Evolutionary conservation across 2,113 vertebrate genomes (phyloP).

Genomic region (Lagopus leucura): DNA sequence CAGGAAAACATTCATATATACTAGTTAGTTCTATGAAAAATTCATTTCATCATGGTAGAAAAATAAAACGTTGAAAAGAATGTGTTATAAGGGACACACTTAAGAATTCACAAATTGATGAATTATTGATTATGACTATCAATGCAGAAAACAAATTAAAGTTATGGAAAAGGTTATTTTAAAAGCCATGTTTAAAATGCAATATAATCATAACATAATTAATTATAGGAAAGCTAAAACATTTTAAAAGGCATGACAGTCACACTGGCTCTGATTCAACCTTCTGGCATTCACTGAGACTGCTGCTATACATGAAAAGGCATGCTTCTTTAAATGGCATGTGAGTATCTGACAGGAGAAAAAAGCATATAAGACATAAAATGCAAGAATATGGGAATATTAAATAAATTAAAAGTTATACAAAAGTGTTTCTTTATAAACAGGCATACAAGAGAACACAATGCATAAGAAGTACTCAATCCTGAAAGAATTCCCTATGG

Average conservation of each 20-base stretch:
- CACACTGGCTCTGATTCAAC: neutral
- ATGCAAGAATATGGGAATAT: neutral
- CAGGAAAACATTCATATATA: neutral
- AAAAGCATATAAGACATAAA: neutral
- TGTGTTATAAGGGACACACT: neutral
- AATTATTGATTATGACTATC: slow-evolving; percentile 58
- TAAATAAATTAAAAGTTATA: slow-evolving; percentile 25
- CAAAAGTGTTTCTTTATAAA: neutral
- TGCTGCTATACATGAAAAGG: slow-evolving; percentile 50
- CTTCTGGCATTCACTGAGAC: slow-evolving; percentile 19
- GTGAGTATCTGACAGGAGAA: slow-evolving; percentile 1
- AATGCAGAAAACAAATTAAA: slow-evolving; percentile 55
- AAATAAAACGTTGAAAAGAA: slow-evolving; percentile 44
- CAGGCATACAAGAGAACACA: neutral
- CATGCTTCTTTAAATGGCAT: neutral
- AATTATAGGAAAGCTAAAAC: neutral
- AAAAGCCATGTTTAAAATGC: neutral
- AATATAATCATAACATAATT: neutral
- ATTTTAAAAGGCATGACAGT: neutral
- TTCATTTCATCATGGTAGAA: slow-evolving; percentile 2
- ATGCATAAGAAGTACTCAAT: neutral
- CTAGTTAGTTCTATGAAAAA: neutral
- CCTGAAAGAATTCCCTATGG: neutral
- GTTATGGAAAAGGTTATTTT: neutral
- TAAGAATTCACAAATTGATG: slow-evolving; percentile 37